phyloP scores from a whole-genome alignment of 1,140 invertebrate genomes.

The Laodelphax striatellus region DNA sequence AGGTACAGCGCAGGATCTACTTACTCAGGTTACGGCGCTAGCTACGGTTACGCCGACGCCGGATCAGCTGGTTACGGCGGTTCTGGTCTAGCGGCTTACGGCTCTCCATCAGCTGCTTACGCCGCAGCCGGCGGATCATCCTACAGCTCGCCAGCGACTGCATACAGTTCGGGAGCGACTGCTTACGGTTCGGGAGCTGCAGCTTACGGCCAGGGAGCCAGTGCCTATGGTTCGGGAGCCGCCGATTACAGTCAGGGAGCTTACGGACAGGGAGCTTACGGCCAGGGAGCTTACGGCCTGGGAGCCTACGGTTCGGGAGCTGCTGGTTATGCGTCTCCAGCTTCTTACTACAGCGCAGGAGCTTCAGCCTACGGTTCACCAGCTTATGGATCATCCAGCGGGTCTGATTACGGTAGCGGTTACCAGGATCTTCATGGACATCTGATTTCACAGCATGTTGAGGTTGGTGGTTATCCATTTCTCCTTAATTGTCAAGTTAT shows the following conservation, averaged over 20 bases:
- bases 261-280: too few relatives aligned
- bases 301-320: constrained; percentile 4
- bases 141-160: not conserved
- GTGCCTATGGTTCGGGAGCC: not conserved
- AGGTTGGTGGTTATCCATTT: too few relatives aligned
- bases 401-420: not conserved
- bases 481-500: too few relatives aligned
- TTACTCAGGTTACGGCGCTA: too few relatives aligned
- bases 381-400: not conserved
- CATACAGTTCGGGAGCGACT: not conserved
- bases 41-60: too few relatives aligned
- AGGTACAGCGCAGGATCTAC: too few relatives aligned
- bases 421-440: not conserved
- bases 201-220: not conserved
- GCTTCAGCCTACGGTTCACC: not conserved
- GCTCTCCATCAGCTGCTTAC: not conserved
- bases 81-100: too few relatives aligned
- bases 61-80: too few relatives aligned
- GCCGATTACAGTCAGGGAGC: not conserved
- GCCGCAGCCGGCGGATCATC: not conserved
- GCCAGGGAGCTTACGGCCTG: not conserved
- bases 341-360: not conserved
- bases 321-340: not conserved
- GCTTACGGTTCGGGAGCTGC: not conserved
- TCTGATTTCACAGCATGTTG: constrained; percentile 14